These are phyloP conservation scores for Microctonus brassicae DNA, from an alignment of 2,888 invertebrate species.

Conservation along the genomic window DNA sequence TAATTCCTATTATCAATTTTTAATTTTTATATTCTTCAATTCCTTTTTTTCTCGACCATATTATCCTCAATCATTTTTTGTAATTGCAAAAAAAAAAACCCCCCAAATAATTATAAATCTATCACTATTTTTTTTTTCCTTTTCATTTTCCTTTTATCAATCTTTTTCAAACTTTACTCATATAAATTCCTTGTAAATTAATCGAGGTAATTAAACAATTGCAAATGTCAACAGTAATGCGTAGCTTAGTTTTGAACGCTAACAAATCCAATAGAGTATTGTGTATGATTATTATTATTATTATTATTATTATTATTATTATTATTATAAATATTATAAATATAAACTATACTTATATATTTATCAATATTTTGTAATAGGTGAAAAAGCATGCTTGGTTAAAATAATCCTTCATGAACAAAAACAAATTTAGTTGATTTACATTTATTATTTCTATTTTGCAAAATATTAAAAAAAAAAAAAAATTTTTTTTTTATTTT, in stretches of 20 bases:
- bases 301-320: conserved; percentile 40
- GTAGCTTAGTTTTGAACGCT: conserved; percentile 57
- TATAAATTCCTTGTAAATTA: conserved; percentile 22
- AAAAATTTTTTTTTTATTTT: not conserved
- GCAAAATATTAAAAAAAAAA: not conserved
- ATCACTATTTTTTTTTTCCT: not conserved
- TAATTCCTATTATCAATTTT: not conserved
- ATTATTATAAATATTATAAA: conserved; percentile 36
- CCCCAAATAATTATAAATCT: not conserved
- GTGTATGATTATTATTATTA: conserved; percentile 40
- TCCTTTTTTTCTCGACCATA: not conserved
- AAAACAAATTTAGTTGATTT: too few species aligned
- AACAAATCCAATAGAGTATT: conserved; percentile 50
- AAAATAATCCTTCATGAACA: not conserved
- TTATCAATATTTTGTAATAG: conserved; percentile 8
- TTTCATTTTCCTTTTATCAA: conserved; percentile 18
- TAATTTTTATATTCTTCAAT: not conserved
- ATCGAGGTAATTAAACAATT: conserved; percentile 39
- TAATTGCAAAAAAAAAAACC: not conserved
- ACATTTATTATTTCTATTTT: too few species aligned
- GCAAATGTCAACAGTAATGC: conserved; percentile 59
- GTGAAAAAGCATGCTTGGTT: conserved; percentile 1
- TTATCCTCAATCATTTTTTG: not conserved
- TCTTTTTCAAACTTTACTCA: conserved; percentile 28
- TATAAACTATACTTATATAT: conserved; percentile 23